Conservation (phyloP, 2,888 invertebrate genomes). For the Dioctria rufipes region DNA sequence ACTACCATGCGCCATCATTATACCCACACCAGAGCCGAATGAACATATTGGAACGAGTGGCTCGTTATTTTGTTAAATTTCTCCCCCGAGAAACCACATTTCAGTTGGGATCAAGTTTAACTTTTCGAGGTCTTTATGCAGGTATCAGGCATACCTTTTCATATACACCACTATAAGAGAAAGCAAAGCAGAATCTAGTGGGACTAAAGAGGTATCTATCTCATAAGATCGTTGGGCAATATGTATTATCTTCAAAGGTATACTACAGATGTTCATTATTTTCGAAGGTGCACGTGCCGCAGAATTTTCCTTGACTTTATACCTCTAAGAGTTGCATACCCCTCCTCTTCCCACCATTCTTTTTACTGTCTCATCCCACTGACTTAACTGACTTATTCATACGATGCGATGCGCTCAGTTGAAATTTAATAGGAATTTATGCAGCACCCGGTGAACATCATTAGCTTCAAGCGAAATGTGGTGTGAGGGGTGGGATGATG, state of each 20-base stretch:
- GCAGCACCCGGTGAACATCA: slow-evolving; percentile 25
- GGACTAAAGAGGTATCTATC: neutral
- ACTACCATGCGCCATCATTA: slow-evolving; percentile 11
- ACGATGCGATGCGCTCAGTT: slow-evolving; percentile 13
- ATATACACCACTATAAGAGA: too few relatives aligned
- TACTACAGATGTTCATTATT: slow-evolving; percentile 44
- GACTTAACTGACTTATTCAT: too few relatives aligned
- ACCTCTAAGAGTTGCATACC: neutral
- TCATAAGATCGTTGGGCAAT: neutral
- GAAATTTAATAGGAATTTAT: slow-evolving; percentile 51
- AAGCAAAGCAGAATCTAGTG: neutral
- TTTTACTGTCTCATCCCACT: too few relatives aligned
- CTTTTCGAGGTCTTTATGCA: neutral
- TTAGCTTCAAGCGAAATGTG: neutral
- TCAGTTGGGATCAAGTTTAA: slow-evolving; percentile 31
- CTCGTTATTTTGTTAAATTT: slow-evolving; percentile 8
- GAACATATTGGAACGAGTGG: neutral
- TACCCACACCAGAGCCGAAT: neutral
- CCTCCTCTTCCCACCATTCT: too few relatives aligned
- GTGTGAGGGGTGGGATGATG: neutral
- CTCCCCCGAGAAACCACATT: neutral
- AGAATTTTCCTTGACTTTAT: neutral
- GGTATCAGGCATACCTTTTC: neutral
- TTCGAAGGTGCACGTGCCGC: slow-evolving; percentile 14
- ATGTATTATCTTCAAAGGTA: neutral